These are phyloP conservation scores for Zygaena filipendulae DNA, from an alignment of 2,888 invertebrate species.

Conservation along the genomic window DNA sequence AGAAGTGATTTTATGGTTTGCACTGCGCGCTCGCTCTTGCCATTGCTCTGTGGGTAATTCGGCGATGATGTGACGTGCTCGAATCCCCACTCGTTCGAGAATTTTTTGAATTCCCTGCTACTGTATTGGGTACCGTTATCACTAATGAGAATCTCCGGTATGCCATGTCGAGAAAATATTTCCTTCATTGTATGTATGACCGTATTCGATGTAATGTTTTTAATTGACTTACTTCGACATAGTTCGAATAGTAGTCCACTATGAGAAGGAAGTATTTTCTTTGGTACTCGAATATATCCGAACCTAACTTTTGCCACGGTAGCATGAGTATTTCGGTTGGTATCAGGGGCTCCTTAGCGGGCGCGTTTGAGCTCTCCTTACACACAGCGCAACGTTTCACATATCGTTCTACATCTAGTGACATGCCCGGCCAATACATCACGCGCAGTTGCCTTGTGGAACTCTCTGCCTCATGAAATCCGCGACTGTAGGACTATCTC, in stretches of 20 bases:
- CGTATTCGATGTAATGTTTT: constrained; percentile 1
- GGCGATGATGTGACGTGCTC: constrained; percentile 10
- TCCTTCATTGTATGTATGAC: constrained; percentile 8
- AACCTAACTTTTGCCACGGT: constrained; percentile 9
- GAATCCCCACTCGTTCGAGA: constrained; percentile 8
- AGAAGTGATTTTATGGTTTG: constrained; percentile 9
- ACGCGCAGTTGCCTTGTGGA: too few species aligned
- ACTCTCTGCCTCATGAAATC: too few species aligned
- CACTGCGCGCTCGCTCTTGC: constrained; percentile 4
- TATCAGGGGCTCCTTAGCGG: constrained; percentile 8
- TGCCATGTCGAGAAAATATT: constrained; percentile 12
- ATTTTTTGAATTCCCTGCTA: constrained; percentile 9
- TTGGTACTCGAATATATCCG: constrained; percentile 10
- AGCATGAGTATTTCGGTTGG: constrained; percentile 4
- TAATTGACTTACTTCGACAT: constrained; percentile 10
- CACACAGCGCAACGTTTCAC: constrained; percentile 11
- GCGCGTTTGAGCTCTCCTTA: constrained; percentile 5
- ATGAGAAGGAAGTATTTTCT: constrained; percentile 3
- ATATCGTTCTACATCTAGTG: constrained; percentile 9
- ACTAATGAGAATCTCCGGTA: constrained; percentile 8
- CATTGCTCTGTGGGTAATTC: constrained; percentile 7
- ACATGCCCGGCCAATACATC: constrained; percentile 17
- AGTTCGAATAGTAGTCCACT: constrained; percentile 9
- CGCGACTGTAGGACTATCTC: too few species aligned
- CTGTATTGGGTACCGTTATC: constrained; percentile 11